A percentile compares a stretch with the other conserved stretches of the same genome.
These are phyloP conservation scores for Aplocera efformata DNA, from an alignment of 2,888 invertebrate species.

Conservation along the genomic window DNA sequence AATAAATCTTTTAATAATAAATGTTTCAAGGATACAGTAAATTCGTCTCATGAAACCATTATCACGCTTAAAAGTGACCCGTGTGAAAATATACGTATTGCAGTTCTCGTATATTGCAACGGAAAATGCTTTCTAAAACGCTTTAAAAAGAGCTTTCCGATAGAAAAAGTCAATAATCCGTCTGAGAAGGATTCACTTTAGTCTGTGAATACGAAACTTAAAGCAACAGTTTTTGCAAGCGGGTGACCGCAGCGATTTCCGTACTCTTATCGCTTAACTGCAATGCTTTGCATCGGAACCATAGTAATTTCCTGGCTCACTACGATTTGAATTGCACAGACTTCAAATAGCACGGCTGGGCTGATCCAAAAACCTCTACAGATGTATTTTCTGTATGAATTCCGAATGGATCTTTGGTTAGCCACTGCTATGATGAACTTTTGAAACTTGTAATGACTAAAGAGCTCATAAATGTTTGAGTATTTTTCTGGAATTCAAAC, in stretches of 20 bases:
- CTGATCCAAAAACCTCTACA: too few relatives aligned
- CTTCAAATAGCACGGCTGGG: background rate
- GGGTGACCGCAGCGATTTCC: conserved; percentile 19
- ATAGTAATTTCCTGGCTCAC: conserved; percentile 40
- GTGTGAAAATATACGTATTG: conserved; percentile 12
- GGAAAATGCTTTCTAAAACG: conserved; percentile 11
- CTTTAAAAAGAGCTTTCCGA: background rate
- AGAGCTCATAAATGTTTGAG: too few relatives aligned
- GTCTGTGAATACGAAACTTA: too few relatives aligned
- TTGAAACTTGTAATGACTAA: too few relatives aligned
- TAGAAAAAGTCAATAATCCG: conserved; percentile 11
- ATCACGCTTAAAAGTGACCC: background rate
- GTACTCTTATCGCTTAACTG: conserved; percentile 35
- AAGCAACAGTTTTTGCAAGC: conserved; percentile 14
- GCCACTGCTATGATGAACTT: too few relatives aligned
- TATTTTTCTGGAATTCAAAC: too few relatives aligned
- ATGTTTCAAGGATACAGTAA: too few relatives aligned
- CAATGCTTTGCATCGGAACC: conserved; percentile 38
- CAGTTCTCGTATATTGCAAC: conserved; percentile 10
- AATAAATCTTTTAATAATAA: too few relatives aligned
- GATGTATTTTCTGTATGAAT: too few relatives aligned
- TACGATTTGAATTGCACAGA: conserved; percentile 38
- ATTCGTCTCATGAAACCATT: too few relatives aligned
- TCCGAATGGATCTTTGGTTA: too few relatives aligned
- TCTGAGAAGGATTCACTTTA: conserved; percentile 12